phyloP scores from a whole-genome alignment of 2,113 vertebrate species.

The Uria lomvia region DNA sequence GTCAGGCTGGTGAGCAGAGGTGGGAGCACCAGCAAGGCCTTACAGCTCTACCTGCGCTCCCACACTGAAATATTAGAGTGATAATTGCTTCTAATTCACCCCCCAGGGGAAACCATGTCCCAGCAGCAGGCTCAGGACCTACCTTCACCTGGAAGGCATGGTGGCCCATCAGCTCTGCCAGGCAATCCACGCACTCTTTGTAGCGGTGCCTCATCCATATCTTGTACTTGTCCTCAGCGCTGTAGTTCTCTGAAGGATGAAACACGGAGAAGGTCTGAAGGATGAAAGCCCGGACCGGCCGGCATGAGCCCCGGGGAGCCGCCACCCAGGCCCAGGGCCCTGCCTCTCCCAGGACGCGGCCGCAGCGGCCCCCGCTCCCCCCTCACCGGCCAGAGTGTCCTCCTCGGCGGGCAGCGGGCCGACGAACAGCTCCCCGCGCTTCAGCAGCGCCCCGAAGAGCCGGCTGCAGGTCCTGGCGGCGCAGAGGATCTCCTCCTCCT shows the following conservation, averaged over 20 bases:
- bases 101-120: rapidly evolving
- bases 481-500: conserved; percentile 68
- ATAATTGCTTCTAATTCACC: rapidly evolving
- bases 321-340: not conserved
- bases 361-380: rapidly evolving
- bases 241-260: conserved; percentile 45
- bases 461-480: conserved; percentile 74
- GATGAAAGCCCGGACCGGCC: rapidly evolving
- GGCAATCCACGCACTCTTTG: conserved; percentile 74
- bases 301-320: not conserved
- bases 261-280: rapidly evolving
- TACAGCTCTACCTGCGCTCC: not conserved
- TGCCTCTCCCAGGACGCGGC: not conserved
- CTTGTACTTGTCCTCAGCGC: conserved; percentile 82
- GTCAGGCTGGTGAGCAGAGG: not conserved
- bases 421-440: conserved; percentile 78
- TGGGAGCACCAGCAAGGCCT: rapidly evolving
- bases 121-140: not conserved
- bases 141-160: conserved; percentile 79
- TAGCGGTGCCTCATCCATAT: conserved; percentile 93
- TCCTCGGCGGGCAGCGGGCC: conserved; percentile 77
- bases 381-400: conserved; percentile 34
- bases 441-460: conserved; percentile 82
- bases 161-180: conserved; percentile 80
- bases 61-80: rapidly evolving